A percentile compares a stretch with the other conserved stretches of the same genome.
These are phyloP conservation scores for Coregonus sp. DNA, from an alignment of 2,797 vertebrate genomes.

Conservation along the genomic window DNA sequence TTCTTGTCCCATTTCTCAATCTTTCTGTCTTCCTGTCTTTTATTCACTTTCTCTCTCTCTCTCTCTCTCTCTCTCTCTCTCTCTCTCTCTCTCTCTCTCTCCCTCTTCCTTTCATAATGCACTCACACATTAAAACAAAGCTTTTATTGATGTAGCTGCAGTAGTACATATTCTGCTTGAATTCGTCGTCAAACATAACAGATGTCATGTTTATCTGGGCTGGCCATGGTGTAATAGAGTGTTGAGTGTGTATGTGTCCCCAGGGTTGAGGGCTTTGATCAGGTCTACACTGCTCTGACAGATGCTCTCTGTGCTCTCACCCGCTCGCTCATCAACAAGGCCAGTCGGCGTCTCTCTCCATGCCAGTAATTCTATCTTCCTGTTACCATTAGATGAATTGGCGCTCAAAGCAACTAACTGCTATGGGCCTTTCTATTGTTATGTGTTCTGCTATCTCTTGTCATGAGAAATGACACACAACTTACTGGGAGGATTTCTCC, in stretches of 20 bases:
- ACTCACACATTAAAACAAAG: slow-evolving; percentile 59
- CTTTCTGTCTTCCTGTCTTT: slow-evolving; percentile 30
- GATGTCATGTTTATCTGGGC: slow-evolving; percentile 73
- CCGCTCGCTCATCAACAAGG: slow-evolving; percentile 68
- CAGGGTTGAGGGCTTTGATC: slow-evolving; percentile 63
- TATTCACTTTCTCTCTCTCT: too few relatives aligned
- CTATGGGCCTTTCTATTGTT: slow-evolving; percentile 50
- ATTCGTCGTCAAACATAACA: slow-evolving; percentile 60
- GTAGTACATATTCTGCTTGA: slow-evolving; percentile 66
- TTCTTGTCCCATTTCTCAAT: slow-evolving; percentile 53
- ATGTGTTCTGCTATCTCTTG: slow-evolving; percentile 69
- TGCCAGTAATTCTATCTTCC: slow-evolving; percentile 72
- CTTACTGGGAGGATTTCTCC: slow-evolving; percentile 54
- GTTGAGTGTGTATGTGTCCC: slow-evolving; percentile 16
- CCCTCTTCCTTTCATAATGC: slow-evolving; percentile 19
- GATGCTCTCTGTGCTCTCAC: slow-evolving; percentile 63
- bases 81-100: not conserved
- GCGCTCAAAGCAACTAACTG: slow-evolving; percentile 66
- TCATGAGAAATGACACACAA: slow-evolving; percentile 66
- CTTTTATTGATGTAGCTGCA: slow-evolving; percentile 58
- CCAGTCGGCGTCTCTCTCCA: slow-evolving; percentile 67
- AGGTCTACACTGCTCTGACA: slow-evolving; percentile 71
- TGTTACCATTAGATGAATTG: slow-evolving; percentile 64
- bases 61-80: not conserved
- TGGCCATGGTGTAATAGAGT: slow-evolving; percentile 33